A percentile compares a stretch with the other conserved stretches of the same genome.
These are phyloP conservation scores for Bilobella aurantiaca DNA, from an alignment of 1,140 invertebrate genomes.

Conservation along the genomic window DNA sequence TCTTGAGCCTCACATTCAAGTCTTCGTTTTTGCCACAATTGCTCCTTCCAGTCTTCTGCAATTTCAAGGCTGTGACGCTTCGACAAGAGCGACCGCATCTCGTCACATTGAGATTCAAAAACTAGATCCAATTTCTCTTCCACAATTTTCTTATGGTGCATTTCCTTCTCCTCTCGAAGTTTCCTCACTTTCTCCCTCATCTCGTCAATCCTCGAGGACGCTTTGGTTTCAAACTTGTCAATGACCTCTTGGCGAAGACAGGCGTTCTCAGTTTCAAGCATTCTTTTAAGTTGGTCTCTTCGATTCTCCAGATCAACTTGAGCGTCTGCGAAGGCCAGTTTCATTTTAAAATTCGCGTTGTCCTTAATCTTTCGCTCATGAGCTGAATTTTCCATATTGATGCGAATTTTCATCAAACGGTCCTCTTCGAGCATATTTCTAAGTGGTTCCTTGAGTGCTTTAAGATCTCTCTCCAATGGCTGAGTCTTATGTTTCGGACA, in stretches of 20 bases:
- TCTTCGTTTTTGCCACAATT: constrained; percentile 25
- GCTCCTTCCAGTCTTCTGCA: constrained; percentile 27
- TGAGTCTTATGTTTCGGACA: background rate
- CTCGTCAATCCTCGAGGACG: constrained; percentile 18
- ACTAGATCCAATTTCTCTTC: constrained; percentile 23
- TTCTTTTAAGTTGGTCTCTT: constrained; percentile 17
- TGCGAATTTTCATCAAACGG: constrained; percentile 8
- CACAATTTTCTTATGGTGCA: constrained; percentile 22
- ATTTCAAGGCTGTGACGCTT: constrained; percentile 23
- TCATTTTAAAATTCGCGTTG: constrained; percentile 16
- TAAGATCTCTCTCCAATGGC: background rate
- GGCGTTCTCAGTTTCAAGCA: constrained; percentile 26
- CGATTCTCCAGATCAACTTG: constrained; percentile 19
- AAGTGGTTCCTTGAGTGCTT: background rate
- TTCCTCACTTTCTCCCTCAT: constrained; percentile 22
- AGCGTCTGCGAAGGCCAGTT: constrained; percentile 5
- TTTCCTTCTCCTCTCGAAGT: constrained; percentile 18
- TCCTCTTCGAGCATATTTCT: constrained; percentile 19
- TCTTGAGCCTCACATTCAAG: constrained; percentile 24
- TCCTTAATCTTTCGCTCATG: constrained; percentile 13
- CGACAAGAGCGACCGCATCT: constrained; percentile 23
- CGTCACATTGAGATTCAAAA: constrained; percentile 27
- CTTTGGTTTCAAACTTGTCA: constrained; percentile 13
- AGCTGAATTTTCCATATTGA: constrained; percentile 18
- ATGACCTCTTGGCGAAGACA: constrained; percentile 10